phyloP scores from a whole-genome alignment of 2,797 vertebrate genomes.

The Denticeps clupeoides region DNA sequence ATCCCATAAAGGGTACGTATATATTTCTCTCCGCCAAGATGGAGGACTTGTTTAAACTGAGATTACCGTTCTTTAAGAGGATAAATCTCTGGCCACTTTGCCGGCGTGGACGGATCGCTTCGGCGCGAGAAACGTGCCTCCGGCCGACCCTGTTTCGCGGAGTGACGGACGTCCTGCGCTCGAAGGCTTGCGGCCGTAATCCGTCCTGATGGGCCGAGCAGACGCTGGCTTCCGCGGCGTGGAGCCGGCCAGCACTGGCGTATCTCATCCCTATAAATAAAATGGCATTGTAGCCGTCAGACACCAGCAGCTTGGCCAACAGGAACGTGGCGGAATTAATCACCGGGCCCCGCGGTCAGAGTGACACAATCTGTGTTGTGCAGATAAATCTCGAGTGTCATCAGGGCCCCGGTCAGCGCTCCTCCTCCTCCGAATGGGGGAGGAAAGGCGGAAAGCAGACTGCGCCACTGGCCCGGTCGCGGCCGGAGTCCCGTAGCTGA shows the following conservation, averaged over 20 bases:
- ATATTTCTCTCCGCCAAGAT: no score
- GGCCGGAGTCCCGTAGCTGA: no score
- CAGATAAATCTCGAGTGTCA: background rate
- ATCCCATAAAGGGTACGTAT: no score
- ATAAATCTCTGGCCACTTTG: no score
- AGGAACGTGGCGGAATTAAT: conserved; percentile 31
- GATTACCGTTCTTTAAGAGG: no score
- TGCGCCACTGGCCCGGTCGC: conserved; percentile 8
- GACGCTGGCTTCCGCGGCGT: conserved; percentile 14
- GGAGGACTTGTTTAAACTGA: no score
- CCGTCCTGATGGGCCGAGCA: conserved; percentile 17
- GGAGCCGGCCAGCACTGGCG: conserved; percentile 17
- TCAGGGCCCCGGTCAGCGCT: background rate
- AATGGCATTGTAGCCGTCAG: conserved; percentile 24
- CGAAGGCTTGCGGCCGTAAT: conserved; percentile 20
- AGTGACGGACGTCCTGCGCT: conserved; percentile 2
- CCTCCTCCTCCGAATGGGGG: background rate
- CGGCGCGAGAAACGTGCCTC: no score
- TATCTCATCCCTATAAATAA: conserved; percentile 35
- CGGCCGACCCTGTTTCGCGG: no score
- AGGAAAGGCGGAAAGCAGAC: background rate
- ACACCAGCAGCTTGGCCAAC: conserved; percentile 26
- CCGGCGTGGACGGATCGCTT: no score
- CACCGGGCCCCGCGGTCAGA: conserved; percentile 28
- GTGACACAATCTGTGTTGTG: conserved; percentile 17